Evolutionary conservation across 1,140 invertebrate species (phyloP).

Genomic region (Phthorimaea operculella): DNA sequence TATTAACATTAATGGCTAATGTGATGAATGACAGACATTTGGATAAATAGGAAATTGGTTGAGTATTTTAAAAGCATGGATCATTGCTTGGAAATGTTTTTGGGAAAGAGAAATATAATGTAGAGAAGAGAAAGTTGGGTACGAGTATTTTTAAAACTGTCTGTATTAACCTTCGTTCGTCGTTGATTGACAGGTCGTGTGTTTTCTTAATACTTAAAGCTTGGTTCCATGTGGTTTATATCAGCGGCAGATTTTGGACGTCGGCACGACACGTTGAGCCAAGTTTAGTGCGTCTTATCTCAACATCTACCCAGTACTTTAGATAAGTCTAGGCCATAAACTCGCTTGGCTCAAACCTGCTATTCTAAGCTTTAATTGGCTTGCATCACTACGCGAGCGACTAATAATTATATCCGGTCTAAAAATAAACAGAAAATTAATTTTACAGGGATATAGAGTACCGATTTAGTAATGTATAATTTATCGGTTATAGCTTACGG

Average conservation of each 20-base stretch:
- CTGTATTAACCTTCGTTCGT: too few relatives aligned
- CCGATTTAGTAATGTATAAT: neutral
- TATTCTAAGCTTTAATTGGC: neutral
- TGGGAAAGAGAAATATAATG: too few relatives aligned
- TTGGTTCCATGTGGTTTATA: constrained; percentile 1
- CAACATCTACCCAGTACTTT: neutral
- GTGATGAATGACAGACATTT: too few relatives aligned
- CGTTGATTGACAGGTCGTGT: too few relatives aligned
- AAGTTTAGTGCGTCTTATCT: constrained; percentile 3
- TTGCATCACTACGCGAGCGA: neutral
- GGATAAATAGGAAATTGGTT: too few relatives aligned
- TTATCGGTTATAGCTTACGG: neutral
- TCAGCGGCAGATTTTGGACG: neutral
- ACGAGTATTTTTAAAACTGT: too few relatives aligned
- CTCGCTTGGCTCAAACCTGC: neutral
- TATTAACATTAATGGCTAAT: too few relatives aligned
- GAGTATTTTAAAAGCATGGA: too few relatives aligned
- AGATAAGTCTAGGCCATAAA: neutral
- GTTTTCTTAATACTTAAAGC: neutral
- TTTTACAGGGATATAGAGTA: neutral
- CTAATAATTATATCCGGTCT: neutral
- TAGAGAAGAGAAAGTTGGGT: too few relatives aligned
- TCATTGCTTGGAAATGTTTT: too few relatives aligned
- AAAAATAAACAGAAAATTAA: neutral
- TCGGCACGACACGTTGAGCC: neutral